Evolutionary conservation across 2,888 invertebrate genomes (phyloP).

Genomic region (Heterodera filipjevi): DNA sequence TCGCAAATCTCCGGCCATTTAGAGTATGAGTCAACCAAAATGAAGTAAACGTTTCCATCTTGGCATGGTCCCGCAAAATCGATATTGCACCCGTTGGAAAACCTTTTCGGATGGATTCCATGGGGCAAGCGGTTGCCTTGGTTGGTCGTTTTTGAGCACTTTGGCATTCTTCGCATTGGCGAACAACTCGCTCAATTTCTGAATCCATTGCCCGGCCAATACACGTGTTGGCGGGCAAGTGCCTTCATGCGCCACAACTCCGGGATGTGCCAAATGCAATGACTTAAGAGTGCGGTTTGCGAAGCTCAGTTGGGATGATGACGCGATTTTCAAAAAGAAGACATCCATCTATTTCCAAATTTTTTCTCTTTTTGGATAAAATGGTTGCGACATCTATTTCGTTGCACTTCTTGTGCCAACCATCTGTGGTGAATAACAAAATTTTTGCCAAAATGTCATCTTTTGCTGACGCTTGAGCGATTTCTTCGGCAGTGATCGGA

Average conservation of each 20-base stretch:
- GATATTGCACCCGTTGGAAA: conserved; percentile 32
- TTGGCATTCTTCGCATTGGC: conserved; percentile 48
- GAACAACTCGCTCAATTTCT: conserved; percentile 37
- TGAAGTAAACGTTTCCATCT: too few species aligned
- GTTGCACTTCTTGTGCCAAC: conserved; percentile 8
- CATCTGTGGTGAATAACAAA: too few species aligned
- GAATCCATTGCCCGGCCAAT: conserved; percentile 52
- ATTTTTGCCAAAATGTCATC: neutral
- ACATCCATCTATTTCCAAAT: conserved; percentile 18
- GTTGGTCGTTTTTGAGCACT: conserved; percentile 16
- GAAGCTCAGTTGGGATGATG: conserved; percentile 50
- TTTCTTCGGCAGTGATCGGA: neutral
- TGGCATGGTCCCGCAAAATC: conserved; percentile 36
- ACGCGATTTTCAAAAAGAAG: conserved; percentile 49
- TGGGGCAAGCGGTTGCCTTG: conserved; percentile 23
- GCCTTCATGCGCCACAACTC: conserved; percentile 53
- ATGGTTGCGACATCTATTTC: neutral
- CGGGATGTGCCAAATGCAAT: conserved; percentile 56
- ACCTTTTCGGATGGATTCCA: neutral
- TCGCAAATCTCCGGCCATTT: too few species aligned
- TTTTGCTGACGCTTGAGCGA: neutral
- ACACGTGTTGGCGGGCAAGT: conserved; percentile 51
- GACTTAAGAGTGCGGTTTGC: conserved; percentile 42
- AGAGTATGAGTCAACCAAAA: too few species aligned
- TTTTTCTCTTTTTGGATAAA: neutral